A percentile compares a stretch with the other conserved stretches of the same genome.
These are phyloP conservation scores for Triplophysa rosa DNA, from an alignment of 2,113 vertebrate species.

Conservation along the genomic window DNA sequence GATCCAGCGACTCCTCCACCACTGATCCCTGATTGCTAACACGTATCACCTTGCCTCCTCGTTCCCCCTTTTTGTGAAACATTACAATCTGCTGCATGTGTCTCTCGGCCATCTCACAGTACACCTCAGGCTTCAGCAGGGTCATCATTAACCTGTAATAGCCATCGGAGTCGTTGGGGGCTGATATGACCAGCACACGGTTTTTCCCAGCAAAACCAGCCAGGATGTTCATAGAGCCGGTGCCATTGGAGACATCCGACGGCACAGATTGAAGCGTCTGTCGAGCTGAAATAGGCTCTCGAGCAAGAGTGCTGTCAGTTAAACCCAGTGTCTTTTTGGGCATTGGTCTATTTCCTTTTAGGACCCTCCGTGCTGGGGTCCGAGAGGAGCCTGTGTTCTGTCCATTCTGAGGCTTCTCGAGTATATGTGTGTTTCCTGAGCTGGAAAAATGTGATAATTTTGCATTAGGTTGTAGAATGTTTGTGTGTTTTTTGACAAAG, in stretches of 20 bases:
- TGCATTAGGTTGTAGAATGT: background rate
- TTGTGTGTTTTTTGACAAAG: slow-evolving; percentile 20
- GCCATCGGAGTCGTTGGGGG: slow-evolving; percentile 80
- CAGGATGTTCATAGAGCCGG: slow-evolving; percentile 78
- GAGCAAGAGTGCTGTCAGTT: background rate
- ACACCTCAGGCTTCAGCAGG: slow-evolving; percentile 80
- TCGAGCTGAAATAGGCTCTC: background rate
- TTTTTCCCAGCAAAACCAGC: slow-evolving; percentile 85
- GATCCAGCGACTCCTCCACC: slow-evolving; percentile 78
- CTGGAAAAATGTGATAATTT: background rate
- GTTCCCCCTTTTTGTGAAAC: slow-evolving; percentile 80
- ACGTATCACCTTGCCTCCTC: slow-evolving; percentile 76
- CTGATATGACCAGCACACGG: slow-evolving; percentile 83
- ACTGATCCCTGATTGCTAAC: slow-evolving; percentile 80
- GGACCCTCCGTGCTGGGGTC: slow-evolving; percentile 13
- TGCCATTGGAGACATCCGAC: slow-evolving; percentile 68
- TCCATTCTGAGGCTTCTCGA: slow-evolving; percentile 35
- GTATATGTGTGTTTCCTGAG: slow-evolving; percentile 12
- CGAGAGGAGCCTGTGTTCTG: slow-evolving; percentile 14
- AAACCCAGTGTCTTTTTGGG: slow-evolving; percentile 10
- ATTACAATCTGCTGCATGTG: slow-evolving; percentile 84
- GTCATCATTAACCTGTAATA: slow-evolving; percentile 88
- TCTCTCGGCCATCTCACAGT: slow-evolving; percentile 84
- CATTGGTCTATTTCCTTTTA: slow-evolving; percentile 37
- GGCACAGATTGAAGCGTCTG: slow-evolving; percentile 58